Conservation (phyloP, 2,797 vertebrate species). For the Spheniscus humboldti region DNA sequence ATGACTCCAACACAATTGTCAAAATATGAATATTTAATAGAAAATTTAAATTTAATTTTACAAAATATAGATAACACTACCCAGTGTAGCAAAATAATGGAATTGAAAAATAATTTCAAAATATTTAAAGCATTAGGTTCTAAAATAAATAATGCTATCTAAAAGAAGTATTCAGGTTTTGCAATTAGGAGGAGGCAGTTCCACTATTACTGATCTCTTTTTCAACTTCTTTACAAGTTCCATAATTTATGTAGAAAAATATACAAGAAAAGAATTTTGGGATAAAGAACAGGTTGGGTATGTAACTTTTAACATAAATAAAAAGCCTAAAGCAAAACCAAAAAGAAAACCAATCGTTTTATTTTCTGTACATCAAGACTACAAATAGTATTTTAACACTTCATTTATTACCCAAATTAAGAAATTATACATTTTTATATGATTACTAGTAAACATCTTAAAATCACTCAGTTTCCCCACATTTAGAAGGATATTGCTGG, state of each 20-base stretch:
- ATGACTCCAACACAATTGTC: slow-evolving; percentile 20
- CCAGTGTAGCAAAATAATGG: slow-evolving; percentile 36
- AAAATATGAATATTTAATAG: slow-evolving; percentile 47
- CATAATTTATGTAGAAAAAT: slow-evolving; percentile 58
- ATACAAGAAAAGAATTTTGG: slow-evolving; percentile 38
- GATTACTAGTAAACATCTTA: slow-evolving; percentile 74
- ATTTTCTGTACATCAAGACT: slow-evolving; percentile 77
- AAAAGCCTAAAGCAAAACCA: slow-evolving; percentile 69
- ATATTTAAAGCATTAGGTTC: slow-evolving; percentile 48
- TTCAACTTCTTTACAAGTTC: slow-evolving; percentile 42
- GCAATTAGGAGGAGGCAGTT: neutral
- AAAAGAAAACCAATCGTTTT: slow-evolving; percentile 70
- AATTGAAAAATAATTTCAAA: slow-evolving; percentile 50
- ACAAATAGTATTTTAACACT: slow-evolving; percentile 77
- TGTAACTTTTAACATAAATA: slow-evolving; percentile 61
- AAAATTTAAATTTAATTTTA: slow-evolving; percentile 49
- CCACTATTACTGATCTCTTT: slow-evolving; percentile 21
- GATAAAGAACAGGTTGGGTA: slow-evolving; percentile 19
- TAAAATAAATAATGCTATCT: slow-evolving; percentile 62
- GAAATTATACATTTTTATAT: slow-evolving; percentile 78
- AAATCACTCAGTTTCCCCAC: slow-evolving; percentile 65
- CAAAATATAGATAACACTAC: slow-evolving; percentile 41
- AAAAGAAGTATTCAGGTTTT: slow-evolving; percentile 35
- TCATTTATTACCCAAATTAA: slow-evolving; percentile 76
- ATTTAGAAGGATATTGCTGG: slow-evolving; percentile 74